These are phyloP conservation scores for Sinonovacula constricta DNA, from an alignment of 1,140 invertebrate genomes.

Conservation along the genomic window DNA sequence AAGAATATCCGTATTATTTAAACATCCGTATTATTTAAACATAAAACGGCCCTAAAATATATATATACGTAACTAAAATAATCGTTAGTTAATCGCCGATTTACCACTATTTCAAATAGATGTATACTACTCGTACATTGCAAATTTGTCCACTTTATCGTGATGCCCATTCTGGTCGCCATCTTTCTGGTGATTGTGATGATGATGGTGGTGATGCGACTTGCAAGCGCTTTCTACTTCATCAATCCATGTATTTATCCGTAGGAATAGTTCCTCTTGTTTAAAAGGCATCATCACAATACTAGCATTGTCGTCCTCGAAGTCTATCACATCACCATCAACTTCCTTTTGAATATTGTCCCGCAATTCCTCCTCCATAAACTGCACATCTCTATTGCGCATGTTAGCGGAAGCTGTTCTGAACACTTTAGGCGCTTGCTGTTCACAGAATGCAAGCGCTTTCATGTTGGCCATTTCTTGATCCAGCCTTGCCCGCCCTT, in stretches of 20 bases:
- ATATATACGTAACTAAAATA: too few relatives aligned
- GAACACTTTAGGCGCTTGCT: constrained; percentile 62
- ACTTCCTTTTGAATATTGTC: constrained; percentile 58
- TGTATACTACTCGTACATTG: too few relatives aligned
- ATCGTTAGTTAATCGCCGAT: too few relatives aligned
- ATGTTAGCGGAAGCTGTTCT: constrained; percentile 66
- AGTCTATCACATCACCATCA: constrained; percentile 3
- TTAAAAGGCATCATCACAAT: constrained; percentile 59
- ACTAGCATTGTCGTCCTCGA: constrained; percentile 58
- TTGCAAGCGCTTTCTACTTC: constrained; percentile 57
- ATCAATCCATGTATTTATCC: constrained; percentile 65
- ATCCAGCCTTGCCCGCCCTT: constrained; percentile 66
- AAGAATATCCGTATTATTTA: too few relatives aligned
- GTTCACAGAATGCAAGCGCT: constrained; percentile 68
- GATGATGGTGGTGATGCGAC: background rate
- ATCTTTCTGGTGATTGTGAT: too few relatives aligned
- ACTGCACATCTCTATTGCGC: constrained; percentile 63
- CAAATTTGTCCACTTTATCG: too few relatives aligned
- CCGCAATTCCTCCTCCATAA: constrained; percentile 66
- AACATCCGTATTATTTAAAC: too few relatives aligned
- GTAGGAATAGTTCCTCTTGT: constrained; percentile 61
- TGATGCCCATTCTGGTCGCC: too few relatives aligned
- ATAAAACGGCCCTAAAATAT: too few relatives aligned
- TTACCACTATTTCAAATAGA: too few relatives aligned
- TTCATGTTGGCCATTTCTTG: constrained; percentile 70